Evolutionary conservation across 2,888 invertebrate species (phyloP).

Genomic region (Lycia hirtaria): DNA sequence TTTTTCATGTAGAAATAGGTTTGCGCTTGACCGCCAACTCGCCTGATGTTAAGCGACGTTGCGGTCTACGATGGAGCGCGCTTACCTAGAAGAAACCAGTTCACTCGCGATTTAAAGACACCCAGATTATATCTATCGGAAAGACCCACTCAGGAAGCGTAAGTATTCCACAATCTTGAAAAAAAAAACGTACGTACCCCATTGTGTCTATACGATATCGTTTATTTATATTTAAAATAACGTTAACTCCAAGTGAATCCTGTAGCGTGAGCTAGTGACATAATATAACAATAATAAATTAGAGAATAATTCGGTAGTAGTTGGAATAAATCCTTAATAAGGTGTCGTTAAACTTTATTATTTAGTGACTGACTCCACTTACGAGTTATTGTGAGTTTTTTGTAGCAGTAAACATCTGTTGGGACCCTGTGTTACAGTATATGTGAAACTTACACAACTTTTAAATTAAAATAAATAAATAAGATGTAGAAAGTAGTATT

Average conservation of each 20-base stretch:
- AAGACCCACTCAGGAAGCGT: too few species aligned
- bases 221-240: not conserved
- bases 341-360: conserved; percentile 79
- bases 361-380: conserved; percentile 79
- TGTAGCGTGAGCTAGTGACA: not conserved
- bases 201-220: too few species aligned
- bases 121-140: too few species aligned
- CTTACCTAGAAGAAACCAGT: too few species aligned
- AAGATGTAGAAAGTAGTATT: too few species aligned
- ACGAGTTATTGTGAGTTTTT: conserved; percentile 74
- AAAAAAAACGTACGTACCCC: too few species aligned
- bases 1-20: too few species aligned
- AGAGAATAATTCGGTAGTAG: conserved; percentile 75
- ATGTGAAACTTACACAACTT: conserved; percentile 42
- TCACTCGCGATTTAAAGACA: too few species aligned
- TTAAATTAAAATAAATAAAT: too few species aligned
- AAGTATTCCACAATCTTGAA: not conserved
- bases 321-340: conserved; percentile 82
- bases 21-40: too few species aligned
- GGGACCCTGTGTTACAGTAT: conserved; percentile 46
- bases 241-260: not conserved
- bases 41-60: too few species aligned
- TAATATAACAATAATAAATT: conserved; percentile 72
- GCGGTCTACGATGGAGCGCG: too few species aligned
- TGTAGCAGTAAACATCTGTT: conserved; percentile 54